Evolutionary conservation across 1,140 invertebrate species (phyloP), one percentile per base, ranked within the genome.

Genomic region (Plectrocnemia conspersa): DNA sequence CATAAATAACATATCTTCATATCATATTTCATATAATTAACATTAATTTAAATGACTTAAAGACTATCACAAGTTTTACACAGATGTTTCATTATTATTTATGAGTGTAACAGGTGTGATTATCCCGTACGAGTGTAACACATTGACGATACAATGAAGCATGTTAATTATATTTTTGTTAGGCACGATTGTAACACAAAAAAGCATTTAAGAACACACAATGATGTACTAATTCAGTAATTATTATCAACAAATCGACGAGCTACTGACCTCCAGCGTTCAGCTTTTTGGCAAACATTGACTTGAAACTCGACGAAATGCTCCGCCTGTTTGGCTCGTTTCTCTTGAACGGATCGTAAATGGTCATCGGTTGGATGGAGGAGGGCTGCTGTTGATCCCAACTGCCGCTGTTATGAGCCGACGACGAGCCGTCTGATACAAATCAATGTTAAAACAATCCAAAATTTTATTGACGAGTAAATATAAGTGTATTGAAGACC

Each of bases 291-390:
- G 74, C 78, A 59, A 90, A 87, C 73, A 90, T 84, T 66, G 79
- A 83, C 3, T 82, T 81, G 33, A 89, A 70, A 15, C 83, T 84
- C 5, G 79, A 80, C 5, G 84, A 85, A 15, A 89, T 73, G 66
- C 86, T 89, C 56, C 79, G 77, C 25, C 84, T 74, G 71, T 87
- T 89, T 15, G 77, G 72, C 60, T 86, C 84, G 10, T 76, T 76
- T 36, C 81, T 68, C 56, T 74, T 72, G 54, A 79, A 79, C 0
- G 76, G 72, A 25, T 61, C 59, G 23, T 72, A 48, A 70, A 71
- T 62, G 65, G 66, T 29, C 64, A 71, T 29, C 49, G 68, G 38
- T 55, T 58, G 59, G 2, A 54, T 23, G 10, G 15, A 32, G 9
- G 47, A 52, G 13, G 64, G 36, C n/a, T 22, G 40, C 24, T 45